phyloP scores from a whole-genome alignment of 2,888 invertebrate genomes.

The Oegoconia quadripuncta region DNA sequence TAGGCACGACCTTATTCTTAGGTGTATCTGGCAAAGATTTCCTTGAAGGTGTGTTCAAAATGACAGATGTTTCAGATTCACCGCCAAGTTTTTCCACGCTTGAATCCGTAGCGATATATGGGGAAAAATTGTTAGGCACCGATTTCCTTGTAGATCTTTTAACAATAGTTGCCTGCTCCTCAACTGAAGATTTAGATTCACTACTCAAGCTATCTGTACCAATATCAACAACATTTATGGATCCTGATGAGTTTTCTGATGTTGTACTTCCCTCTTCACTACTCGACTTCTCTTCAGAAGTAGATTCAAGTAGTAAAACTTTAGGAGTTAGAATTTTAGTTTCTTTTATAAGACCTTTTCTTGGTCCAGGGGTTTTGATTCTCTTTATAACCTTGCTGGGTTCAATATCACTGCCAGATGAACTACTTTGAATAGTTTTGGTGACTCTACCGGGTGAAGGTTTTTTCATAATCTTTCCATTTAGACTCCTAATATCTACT shows the following conservation, averaged over 20 bases:
- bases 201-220: conserved; percentile 3
- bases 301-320: neutral
- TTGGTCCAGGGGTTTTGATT: neutral
- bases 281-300: conserved; percentile 3
- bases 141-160: conserved; percentile 4
- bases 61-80: neutral
- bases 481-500: conserved; percentile 20
- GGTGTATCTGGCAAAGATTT: conserved; percentile 21
- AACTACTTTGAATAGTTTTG: conserved; percentile 2
- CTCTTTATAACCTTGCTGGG: neutral
- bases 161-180: too few relatives aligned
- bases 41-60: conserved; percentile 18
- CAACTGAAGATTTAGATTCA: neutral
- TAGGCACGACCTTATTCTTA: conserved; percentile 37
- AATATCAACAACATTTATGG: neutral
- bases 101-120: neutral
- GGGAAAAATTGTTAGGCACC: neutral
- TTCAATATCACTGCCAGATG: conserved; percentile 8
- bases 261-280: too few relatives aligned
- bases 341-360: neutral
- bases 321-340: neutral
- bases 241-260: neutral
- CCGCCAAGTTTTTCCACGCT: neutral
- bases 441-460: neutral
- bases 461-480: conserved; percentile 21